Conservation (phyloP, 2,797 vertebrate species). For the Chaunax sp. region DNA sequence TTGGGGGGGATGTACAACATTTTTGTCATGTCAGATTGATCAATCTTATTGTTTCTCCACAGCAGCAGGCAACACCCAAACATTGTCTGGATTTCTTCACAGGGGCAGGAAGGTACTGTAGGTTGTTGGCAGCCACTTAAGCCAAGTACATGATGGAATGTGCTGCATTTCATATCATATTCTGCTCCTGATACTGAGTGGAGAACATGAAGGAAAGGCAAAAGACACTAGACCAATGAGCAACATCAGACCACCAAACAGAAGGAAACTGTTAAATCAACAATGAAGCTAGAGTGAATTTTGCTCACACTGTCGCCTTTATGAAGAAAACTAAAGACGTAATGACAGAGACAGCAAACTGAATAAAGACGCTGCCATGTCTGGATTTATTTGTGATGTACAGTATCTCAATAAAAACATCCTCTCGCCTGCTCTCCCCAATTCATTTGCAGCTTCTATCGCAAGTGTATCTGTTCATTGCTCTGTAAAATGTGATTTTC, state of each 20-base stretch:
- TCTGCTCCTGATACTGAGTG: slow-evolving; percentile 26
- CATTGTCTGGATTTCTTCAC: slow-evolving; percentile 49
- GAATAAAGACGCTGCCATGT: neutral
- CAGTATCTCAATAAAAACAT: slow-evolving; percentile 1
- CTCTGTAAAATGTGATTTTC: slow-evolving; percentile 53
- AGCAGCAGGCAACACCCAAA: slow-evolving; percentile 39
- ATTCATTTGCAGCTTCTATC: neutral
- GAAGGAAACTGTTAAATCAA: slow-evolving; percentile 20
- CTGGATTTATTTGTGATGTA: neutral
- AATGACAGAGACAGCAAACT: neutral
- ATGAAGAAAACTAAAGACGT: neutral
- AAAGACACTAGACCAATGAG: slow-evolving; percentile 25
- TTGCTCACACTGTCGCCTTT: neutral
- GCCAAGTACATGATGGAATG: slow-evolving; percentile 61
- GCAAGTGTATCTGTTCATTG: slow-evolving; percentile 18
- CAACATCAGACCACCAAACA: slow-evolving; percentile 8
- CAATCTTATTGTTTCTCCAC: slow-evolving; percentile 39
- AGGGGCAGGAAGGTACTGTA: slow-evolving; percentile 64
- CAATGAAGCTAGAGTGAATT: slow-evolving; percentile 17
- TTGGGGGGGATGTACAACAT: neutral
- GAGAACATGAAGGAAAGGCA: slow-evolving; percentile 31
- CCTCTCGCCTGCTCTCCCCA: neutral
- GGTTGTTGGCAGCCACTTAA: slow-evolving; percentile 46
- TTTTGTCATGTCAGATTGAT: slow-evolving; percentile 44
- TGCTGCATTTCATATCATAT: slow-evolving; percentile 52